A percentile compares a stretch with the other conserved stretches of the same genome.
Conservation (phyloP, 1,140 invertebrate species). For the Psilanteris sp. region DNA sequence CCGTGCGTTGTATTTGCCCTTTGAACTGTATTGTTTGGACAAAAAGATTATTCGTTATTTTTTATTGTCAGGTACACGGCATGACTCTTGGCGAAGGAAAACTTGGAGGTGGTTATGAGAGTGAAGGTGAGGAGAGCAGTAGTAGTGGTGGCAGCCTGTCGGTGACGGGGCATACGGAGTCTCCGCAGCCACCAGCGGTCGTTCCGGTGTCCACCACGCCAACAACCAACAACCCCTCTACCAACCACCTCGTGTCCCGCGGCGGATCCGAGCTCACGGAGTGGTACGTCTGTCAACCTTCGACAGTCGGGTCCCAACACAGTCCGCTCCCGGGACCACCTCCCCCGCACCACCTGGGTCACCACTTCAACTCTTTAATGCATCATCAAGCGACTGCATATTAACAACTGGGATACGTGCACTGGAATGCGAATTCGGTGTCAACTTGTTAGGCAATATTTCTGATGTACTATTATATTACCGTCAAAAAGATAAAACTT, state of each 20-base stretch:
- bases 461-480: too few relatives aligned
- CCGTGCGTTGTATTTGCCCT: too few relatives aligned
- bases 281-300: conserved; percentile 83
- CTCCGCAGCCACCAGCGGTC: conserved; percentile 75
- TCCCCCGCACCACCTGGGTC: conserved; percentile 79
- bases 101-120: conserved; percentile 75
- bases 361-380: conserved; percentile 79
- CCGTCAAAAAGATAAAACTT: too few relatives aligned
- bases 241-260: conserved; percentile 43
- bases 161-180: conserved; percentile 76
- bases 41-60: not conserved
- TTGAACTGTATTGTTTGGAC: too few relatives aligned
- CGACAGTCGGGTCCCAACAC: conserved; percentile 73
- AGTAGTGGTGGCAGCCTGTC: conserved; percentile 77
- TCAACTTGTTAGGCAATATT: conserved; percentile 52
- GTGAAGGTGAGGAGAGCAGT: conserved; percentile 78
- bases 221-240: conserved; percentile 61
- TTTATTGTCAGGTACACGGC: conserved; percentile 74
- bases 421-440: conserved; percentile 53
- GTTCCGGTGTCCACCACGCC: conserved; percentile 73
- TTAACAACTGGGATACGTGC: conserved; percentile 64
- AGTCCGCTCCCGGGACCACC: conserved; percentile 79
- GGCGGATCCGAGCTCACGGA: conserved; percentile 80
- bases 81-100: conserved; percentile 74
- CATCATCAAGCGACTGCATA: conserved; percentile 78